Evolutionary conservation across 2,113 vertebrate genomes (phyloP), one percentile per base, ranked within the genome.

Genomic region (Xiphophorus hellerii): DNA sequence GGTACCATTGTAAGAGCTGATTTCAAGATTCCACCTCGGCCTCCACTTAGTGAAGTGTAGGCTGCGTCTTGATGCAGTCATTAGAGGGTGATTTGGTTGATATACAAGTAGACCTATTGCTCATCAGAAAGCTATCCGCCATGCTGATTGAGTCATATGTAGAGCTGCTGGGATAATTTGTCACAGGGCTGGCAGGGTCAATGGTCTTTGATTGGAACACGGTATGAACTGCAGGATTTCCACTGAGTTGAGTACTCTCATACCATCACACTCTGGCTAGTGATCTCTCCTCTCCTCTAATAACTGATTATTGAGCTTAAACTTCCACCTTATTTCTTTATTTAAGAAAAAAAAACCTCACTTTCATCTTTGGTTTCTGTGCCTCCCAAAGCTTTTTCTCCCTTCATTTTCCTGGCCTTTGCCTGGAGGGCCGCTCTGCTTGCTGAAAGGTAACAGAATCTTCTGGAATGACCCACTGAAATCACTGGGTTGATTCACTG

Each of bases 391-490:
- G 42, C 0, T 1, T 42, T 28, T 29, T 35, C 25, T 28, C 15
- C 58, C 80, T 77, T 33, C 69, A 72, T 84, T 28, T 83, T 60
- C 72, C 63, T 72, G 78, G 84, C 93, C 89, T 93, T 87, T 90
- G 76, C 35, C 79, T 90, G 91, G 89, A 92, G 87, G 86, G 89
- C 15, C 67, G 31, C 76, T 90, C 81, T 74, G 89, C 81, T 86
- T 89, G 88, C 87, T 92, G 87, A 93, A 93, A 92, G 89, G 91
- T 92, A 93, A 92, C 89, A 89, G 77, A 92, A 94, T 90, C 90
- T 91, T 88, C 80, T 76, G 72, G 91, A 94, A 93, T 93, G 92
- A 91, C 88, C 89, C 80, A 80, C 85, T 89, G 85, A 91, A 91
- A 92, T 90, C 75, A 54, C 68, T 63, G 77, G 76, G 81, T 87